Evolutionary conservation across 53 echinoderm and acorn worm genomes (phyloP), one percentile per base, ranked within the genome.

Genomic region (Luidia sarsii): DNA sequence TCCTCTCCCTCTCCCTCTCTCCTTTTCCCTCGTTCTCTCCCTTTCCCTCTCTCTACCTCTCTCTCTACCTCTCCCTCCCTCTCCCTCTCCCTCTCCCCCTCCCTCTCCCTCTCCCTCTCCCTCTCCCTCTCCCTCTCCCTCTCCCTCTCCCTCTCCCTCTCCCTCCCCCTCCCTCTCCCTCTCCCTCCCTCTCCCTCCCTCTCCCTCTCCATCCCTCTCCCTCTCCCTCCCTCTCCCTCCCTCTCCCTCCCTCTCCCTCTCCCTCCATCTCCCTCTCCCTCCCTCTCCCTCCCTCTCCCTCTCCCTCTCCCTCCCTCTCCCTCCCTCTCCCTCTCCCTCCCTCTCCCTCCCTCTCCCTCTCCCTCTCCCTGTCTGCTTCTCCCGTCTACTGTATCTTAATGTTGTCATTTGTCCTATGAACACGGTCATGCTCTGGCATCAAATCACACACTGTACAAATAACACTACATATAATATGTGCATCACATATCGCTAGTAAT

Each of bases 381-480:
- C 54, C 38, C 39, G n/a, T 14, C 45, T 16, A 14, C 63, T 27
- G 55, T 55, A 38, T 72, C 54, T 38, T 72, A 72, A 72, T 72
- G 54, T 72, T 72, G 72, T 72, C 72, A 72, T 72, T 72, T 72
- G 72, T 72, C 72, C 54, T 56, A 72, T 72, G 72, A 72, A 72
- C 72, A 72, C 72, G 72, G 72, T 39, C 27, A 72, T 72, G 72
- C 39, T 38, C 38, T 23, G 51, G 56, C 72, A 72, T 72, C 72
- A 72, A 38, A 72, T 72, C 72, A 36, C 72, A 39, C 72, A n/a
- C 72, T 37, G 54, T 55, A 37, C 72, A 54, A 72, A 72, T 72
- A 72, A 72, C 72, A 53, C 55, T 72, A 56, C 72, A 72, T 72
- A 72, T 72, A 63, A 72, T 72, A 72, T 56, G 36, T 36, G 72